A percentile compares a stretch with the other conserved stretches of the same genome.
Evolutionary conservation across 2,113 vertebrate species (phyloP).

Genomic region (Uropsilus gracilis): DNA sequence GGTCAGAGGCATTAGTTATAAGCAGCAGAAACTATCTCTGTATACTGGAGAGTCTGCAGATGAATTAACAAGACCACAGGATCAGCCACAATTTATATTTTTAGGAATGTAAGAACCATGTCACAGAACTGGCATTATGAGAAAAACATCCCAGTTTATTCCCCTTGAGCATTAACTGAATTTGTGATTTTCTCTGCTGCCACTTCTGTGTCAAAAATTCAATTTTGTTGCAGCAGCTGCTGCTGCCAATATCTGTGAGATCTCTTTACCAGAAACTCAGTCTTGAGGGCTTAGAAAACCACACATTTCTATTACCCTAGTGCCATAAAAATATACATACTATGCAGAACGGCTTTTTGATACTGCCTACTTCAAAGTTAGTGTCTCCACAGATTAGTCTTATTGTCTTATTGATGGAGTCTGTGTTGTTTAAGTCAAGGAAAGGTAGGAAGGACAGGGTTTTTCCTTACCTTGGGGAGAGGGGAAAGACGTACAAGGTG

Average conservation of each 20-base stretch:
- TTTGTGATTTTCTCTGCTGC: not conserved
- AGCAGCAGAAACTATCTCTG: not conserved
- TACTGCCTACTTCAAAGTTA: not conserved
- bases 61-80: not conserved
- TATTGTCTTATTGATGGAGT: not conserved
- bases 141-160: not conserved
- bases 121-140: not conserved
- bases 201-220: not conserved
- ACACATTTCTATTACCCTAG: not conserved
- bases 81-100: not conserved
- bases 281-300: not conserved
- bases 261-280: not conserved
- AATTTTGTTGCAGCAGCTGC: not conserved
- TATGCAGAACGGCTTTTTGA: not conserved
- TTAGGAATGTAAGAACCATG: too few species aligned
- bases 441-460: not conserved
- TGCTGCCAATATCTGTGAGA: not conserved
- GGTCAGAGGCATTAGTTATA: not conserved
- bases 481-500: not conserved
- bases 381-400: not conserved
- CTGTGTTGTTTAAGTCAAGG: not conserved
- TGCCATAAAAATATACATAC: not conserved
- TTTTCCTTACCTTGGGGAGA: not conserved
- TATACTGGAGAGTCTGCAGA: not conserved
- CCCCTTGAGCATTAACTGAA: not conserved